Conservation (phyloP, 1,140 invertebrate genomes). For the Drepana arcuata region DNA sequence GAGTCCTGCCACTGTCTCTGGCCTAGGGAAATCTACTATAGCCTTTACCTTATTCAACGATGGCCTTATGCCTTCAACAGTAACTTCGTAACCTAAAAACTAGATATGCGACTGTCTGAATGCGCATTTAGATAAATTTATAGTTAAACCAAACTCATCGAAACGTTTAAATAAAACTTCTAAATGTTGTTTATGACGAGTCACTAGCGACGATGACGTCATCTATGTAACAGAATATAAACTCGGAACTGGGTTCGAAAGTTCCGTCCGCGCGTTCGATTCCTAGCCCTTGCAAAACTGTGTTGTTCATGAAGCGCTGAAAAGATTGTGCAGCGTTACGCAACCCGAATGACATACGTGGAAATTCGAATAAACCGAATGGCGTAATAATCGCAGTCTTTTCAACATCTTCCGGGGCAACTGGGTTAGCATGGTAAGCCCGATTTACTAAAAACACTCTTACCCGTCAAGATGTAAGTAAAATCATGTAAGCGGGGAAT, state of each 20-base stretch:
- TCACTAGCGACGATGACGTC: not conserved
- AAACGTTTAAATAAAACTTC: not conserved
- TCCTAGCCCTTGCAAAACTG: not conserved
- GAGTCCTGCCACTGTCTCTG: not conserved
- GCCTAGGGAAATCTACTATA: not conserved
- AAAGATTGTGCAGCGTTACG: not conserved
- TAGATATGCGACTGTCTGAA: not conserved
- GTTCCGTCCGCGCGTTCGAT: not conserved
- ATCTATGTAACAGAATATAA: not conserved
- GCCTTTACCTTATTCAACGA: not conserved
- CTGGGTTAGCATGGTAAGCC: slow-evolving; percentile 1
- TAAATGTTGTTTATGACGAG: not conserved
- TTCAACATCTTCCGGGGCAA: slow-evolving; percentile 1
- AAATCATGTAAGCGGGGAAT: not conserved
- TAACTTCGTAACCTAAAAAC: not conserved
- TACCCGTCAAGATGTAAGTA: not conserved
- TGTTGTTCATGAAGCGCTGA: not conserved
- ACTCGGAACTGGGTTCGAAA: not conserved
- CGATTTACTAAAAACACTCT: not conserved
- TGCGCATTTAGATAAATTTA: not conserved
- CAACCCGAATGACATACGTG: not conserved
- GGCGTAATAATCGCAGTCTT: slow-evolving; percentile 1
- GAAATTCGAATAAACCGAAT: not conserved
- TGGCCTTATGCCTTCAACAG: not conserved
- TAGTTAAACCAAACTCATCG: not conserved